Evolutionary conservation across 2,113 vertebrate species (phyloP).

Genomic region (Tachuris rubrigastra): DNA sequence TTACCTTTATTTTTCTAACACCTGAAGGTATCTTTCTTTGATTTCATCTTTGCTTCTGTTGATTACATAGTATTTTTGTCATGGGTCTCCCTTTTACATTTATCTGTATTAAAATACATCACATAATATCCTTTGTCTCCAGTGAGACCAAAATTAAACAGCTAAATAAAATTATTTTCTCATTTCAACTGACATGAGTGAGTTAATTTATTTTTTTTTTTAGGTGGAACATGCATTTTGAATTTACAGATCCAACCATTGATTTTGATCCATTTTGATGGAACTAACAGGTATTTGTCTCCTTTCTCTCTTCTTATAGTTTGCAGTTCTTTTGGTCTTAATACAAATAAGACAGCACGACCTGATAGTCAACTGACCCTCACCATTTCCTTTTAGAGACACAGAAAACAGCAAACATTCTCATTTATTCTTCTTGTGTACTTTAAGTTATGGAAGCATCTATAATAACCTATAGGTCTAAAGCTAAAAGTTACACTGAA

Average conservation of each 20-base stretch:
- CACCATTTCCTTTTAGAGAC: neutral
- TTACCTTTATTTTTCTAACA: neutral
- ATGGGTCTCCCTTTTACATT: neutral
- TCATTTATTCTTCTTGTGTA: neutral
- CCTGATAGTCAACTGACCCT: neutral
- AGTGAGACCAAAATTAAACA: neutral
- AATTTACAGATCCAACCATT: neutral
- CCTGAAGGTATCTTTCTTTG: neutral
- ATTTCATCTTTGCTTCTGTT: neutral
- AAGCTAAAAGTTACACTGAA: neutral
- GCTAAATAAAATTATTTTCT: neutral
- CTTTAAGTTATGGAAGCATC: neutral
- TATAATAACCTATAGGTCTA: neutral
- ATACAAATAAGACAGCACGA: neutral
- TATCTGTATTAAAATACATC: neutral
- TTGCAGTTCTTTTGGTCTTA: neutral
- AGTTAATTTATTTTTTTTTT: neutral
- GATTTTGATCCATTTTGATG: neutral
- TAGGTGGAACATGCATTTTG: neutral
- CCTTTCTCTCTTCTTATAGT: neutral
- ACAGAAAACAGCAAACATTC: neutral
- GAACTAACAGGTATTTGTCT: neutral
- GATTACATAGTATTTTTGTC: neutral
- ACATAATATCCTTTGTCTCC: neutral
- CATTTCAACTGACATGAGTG: neutral